Evolutionary conservation across 1,140 invertebrate species (phyloP), one percentile per base, ranked within the genome.

Genomic region (Mactra quadrangularis): DNA sequence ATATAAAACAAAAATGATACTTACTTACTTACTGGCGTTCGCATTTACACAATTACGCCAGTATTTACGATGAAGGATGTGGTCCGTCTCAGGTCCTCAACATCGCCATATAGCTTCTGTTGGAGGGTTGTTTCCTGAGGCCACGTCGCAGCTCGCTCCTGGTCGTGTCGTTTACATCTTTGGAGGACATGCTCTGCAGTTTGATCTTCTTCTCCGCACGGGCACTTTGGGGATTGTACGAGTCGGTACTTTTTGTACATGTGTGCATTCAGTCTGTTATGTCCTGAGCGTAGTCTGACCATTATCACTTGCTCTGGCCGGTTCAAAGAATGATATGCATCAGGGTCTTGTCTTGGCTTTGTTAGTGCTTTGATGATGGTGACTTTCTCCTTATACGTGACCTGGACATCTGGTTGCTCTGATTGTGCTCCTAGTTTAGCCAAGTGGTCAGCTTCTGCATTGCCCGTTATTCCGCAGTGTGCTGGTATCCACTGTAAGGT

Each of bases 1-100:
- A n/a, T n/a, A n/a, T n/a, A n/a, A n/a, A n/a, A n/a, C n/a, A n/a
- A n/a, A n/a, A n/a, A n/a, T n/a, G n/a, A n/a, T n/a, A n/a, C n/a
- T n/a, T n/a, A n/a, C n/a, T n/a, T n/a, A n/a, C n/a, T n/a, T n/a
- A n/a, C 68, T 71, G 29, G 52, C 50, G 25, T 38, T 52, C 29
- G 17, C 27, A n/a, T 50, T 47, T 71, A 52, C 50, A 71, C 68
- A 71, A 29, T 59, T 38, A 25, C 41, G 88, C 89, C 50, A 93
- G 66, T 76, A 47, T 82, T 41, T 88, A 60, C 47, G 15, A 76
- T 57, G 38, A 76, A 76, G 45, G 31, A 60, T 31, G 57, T 64
- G 45, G 11, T 57, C 11, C 22, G 11, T 15, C 22, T 57, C 11
- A 25, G 53, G 53, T 57, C 53, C 53, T 57, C 53, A 57, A 57